Base-by-base conservation (phyloP, 2,113 vertebrate species). In the Macheiramphus alcinus region DNA sequence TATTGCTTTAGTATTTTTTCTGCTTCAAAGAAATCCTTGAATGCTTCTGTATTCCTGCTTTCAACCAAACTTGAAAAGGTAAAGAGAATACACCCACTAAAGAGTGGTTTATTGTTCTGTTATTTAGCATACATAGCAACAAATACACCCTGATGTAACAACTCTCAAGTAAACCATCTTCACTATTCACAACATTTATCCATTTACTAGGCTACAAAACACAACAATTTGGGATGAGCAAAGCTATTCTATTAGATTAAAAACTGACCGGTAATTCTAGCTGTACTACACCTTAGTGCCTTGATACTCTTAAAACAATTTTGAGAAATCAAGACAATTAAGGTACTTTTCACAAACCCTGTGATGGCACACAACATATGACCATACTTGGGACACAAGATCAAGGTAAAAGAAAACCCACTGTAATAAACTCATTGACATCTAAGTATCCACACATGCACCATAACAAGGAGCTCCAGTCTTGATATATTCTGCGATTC, bases 331-430 rank as follows among this genome's bases (percentile, higher is more conserved):
- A 29, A 0, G 2, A 29, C 38, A 78, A 29, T 25, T 29, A 55
- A 42, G 2, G 21, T 42, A 34, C 29, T 71, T 87, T 20, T 62
- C 87, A 74, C 31, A 76, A 65, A 59, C 34, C 34, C 31, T 56
- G 48, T 0, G 0, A 38, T 19, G 27, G 19, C 67, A 68, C 12
- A 14, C 11, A 59, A 47, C 6, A 11, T 8, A 21, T 1, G 22
- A 47, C 26, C 15, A 13, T 25, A 25, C 55, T 3, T 40, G 9
- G 22, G 31, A 82, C 42, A 47, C 1, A 13, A 56, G 32, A 61
- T 13, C 0, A 10, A 83, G 12, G 13, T 25, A 61, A 65, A 82
- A 65, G 16, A 65, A 85, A 73, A 52, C 10, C 18, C 38, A 16
- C 40, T 38, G 34, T 34, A 84, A 62, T 8, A 26, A 75, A 58